phyloP scores from a whole-genome alignment of 2,888 invertebrate genomes.

The Frankliniella fusca region DNA sequence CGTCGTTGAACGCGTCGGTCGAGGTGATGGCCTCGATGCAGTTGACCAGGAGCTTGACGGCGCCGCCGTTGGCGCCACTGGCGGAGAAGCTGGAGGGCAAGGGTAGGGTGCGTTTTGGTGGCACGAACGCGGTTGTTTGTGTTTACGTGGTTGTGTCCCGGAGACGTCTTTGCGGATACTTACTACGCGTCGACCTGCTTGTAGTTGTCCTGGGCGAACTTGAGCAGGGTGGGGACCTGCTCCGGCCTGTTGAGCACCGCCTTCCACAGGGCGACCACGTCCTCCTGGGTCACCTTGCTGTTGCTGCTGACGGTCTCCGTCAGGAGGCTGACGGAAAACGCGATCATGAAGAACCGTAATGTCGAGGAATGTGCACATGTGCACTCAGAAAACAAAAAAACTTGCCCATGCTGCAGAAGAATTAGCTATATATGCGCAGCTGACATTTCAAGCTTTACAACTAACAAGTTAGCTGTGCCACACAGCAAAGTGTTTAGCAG shows the following conservation, averaged over 20 bases:
- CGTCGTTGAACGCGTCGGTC: neutral
- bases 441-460: no score
- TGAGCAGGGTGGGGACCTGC: neutral
- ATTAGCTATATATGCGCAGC: no score
- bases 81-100: neutral
- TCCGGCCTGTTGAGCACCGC: neutral
- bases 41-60: slow-evolving; percentile 4
- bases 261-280: neutral
- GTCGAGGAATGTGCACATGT: no score
- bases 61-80: neutral
- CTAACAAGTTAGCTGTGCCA: no score
- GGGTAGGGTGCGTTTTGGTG: neutral
- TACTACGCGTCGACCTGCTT: neutral
- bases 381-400: no score
- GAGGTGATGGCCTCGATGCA: neutral
- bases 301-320: neutral
- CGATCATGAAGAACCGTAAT: no score
- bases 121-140: no score
- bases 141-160: no score
- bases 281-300: neutral
- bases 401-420: no score
- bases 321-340: neutral
- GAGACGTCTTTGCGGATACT: no score
- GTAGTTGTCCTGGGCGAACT: neutral
- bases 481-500: no score